phyloP scores from a whole-genome alignment of 53 echinoderm and acorn worm species.

The Paracentrotus lividus region DNA sequence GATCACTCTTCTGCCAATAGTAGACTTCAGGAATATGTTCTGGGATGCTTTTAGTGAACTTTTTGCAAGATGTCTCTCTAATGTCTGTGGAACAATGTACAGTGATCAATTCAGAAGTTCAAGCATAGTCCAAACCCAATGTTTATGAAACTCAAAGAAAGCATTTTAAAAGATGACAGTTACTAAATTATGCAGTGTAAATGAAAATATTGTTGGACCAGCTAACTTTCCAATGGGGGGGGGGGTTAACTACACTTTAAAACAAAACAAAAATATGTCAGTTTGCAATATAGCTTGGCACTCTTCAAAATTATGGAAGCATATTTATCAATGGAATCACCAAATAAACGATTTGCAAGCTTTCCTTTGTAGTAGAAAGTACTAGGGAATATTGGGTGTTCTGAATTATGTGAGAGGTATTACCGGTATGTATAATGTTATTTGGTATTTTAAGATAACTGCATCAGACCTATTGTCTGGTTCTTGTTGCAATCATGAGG shows the following conservation, averaged over 20 bases:
- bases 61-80: too few species aligned
- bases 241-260: too few species aligned
- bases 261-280: not conserved
- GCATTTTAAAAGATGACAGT: too few species aligned
- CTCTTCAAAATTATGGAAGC: not conserved
- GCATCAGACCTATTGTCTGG: not conserved
- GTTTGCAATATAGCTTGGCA: not conserved
- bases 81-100: not conserved
- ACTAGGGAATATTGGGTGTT: not conserved
- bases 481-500: constrained; percentile 20
- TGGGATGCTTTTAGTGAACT: too few species aligned
- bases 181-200: not conserved
- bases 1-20: too few species aligned
- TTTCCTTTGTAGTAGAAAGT: not conserved
- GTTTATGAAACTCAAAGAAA: too few species aligned
- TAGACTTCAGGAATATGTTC: too few species aligned
- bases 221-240: too few species aligned
- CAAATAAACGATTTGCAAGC: not conserved
- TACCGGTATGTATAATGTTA: not conserved
- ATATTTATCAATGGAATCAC: not conserved
- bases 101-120: too few species aligned
- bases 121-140: too few species aligned
- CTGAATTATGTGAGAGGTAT: not conserved
- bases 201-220: not conserved
- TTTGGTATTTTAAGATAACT: too few species aligned